Conservation (phyloP, 1,140 invertebrate species). For the Samia ricini region DNA sequence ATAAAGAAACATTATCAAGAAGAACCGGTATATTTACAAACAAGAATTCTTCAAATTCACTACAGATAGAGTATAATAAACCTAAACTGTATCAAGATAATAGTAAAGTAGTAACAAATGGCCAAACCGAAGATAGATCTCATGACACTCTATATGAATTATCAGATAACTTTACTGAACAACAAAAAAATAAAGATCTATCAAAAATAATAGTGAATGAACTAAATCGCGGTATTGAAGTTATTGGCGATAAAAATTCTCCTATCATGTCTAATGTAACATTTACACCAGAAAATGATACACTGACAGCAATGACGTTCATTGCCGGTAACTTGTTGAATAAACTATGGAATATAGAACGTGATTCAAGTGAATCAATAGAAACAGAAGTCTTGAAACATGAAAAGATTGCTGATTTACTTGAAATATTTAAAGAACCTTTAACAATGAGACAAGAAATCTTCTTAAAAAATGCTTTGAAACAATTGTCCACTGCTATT, state of each 20-base stretch:
- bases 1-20: constrained; percentile 33
- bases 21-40: constrained; percentile 27
- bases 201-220: constrained; percentile 64
- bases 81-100: constrained; percentile 46
- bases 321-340: constrained; percentile 67
- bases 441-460: constrained; percentile 58
- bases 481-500: constrained; percentile 48
- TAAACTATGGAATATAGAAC: constrained; percentile 66
- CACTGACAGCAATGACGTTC: constrained; percentile 60
- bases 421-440: constrained; percentile 66
- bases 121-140: constrained; percentile 26
- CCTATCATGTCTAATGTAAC: constrained; percentile 59
- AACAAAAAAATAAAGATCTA: constrained; percentile 48
- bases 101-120: constrained; percentile 53
- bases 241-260: constrained; percentile 50
- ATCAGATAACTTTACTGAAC: constrained; percentile 49
- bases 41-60: constrained; percentile 32
- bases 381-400: constrained; percentile 60
- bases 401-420: constrained; percentile 59
- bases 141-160: constrained; percentile 36
- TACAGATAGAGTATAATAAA: constrained; percentile 57
- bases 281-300: constrained; percentile 69
- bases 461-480: constrained; percentile 60
- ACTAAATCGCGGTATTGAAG: constrained; percentile 50
- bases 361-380: constrained; percentile 39